These are phyloP conservation scores for Trachemys scripta DNA, from an alignment of 2,113 vertebrate genomes.

Conservation along the genomic window DNA sequence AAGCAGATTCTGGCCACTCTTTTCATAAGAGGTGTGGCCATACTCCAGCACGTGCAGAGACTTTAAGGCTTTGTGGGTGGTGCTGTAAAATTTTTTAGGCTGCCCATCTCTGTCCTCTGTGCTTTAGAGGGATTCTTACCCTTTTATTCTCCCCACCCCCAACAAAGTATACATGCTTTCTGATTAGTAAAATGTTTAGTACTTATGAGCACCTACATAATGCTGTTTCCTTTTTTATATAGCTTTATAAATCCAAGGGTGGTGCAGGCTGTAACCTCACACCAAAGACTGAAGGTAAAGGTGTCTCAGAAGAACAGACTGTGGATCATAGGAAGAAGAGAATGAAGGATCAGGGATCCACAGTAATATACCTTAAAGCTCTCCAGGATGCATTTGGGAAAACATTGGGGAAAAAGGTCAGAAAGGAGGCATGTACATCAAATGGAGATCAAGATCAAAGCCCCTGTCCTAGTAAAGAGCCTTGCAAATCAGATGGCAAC, in stretches of 20 bases:
- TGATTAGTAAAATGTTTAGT: background rate
- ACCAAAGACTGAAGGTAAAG: constrained; percentile 28
- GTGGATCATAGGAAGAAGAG: constrained; percentile 67
- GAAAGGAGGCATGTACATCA: background rate
- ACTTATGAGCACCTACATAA: background rate
- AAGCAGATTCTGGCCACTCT: background rate
- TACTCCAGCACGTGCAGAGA: background rate
- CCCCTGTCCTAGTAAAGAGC: background rate
- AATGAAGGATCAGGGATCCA: constrained; percentile 72
- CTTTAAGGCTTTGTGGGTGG: background rate
- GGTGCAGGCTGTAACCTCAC: constrained; percentile 15
- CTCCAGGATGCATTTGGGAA: constrained; percentile 64
- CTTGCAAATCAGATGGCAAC: background rate
- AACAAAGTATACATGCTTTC: background rate
- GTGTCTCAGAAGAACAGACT: constrained; percentile 12
- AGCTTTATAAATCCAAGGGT: constrained; percentile 50
- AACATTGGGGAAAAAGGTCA: background rate
- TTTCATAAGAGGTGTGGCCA: background rate
- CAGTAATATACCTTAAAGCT: constrained; percentile 78
- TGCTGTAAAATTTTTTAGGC: background rate
- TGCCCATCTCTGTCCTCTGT: background rate
- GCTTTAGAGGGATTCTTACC: background rate
- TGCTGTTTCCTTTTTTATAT: background rate
- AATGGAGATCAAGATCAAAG: background rate
- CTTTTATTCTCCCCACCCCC: background rate